Percentiles rank a stretch among this genome's conserved stretches.
phyloP scores from a whole-genome alignment of 2,113 vertebrate species.

The Cairina moschata region DNA sequence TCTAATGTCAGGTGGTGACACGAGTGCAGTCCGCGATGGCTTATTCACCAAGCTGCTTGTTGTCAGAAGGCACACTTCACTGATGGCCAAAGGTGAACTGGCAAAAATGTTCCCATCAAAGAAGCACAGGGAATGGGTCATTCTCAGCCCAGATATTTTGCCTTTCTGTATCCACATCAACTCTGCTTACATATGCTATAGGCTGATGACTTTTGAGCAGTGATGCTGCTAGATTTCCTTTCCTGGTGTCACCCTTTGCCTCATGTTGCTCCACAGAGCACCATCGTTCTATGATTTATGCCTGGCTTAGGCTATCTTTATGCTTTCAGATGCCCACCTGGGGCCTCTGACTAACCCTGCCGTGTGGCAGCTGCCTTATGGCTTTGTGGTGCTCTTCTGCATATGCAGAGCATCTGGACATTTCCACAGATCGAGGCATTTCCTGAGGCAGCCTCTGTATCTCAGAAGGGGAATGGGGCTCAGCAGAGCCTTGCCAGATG shows the following conservation, averaged over 20 bases:
- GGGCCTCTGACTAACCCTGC: background rate
- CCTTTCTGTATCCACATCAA: background rate
- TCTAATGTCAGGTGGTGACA: background rate
- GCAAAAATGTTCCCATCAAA: background rate
- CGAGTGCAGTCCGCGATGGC: background rate
- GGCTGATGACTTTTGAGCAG: background rate
- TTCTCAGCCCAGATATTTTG: background rate
- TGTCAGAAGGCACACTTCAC: slow-evolving; percentile 11
- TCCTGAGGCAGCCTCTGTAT: background rate
- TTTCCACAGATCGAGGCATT: background rate
- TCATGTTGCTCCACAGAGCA: background rate
- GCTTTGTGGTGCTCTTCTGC: background rate
- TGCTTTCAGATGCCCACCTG: background rate
- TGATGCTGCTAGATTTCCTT: background rate
- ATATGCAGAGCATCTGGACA: slow-evolving; percentile 43
- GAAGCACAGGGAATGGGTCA: background rate
- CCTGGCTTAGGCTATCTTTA: background rate
- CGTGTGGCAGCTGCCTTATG: background rate
- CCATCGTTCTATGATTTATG: background rate
- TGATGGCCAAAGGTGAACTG: background rate
- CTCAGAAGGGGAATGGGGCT: background rate
- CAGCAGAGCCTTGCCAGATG: background rate
- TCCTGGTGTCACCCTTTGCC: background rate
- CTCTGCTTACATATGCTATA: background rate
- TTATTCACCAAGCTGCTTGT: background rate